phyloP scores from a whole-genome alignment of 2,888 invertebrate species.

The Ametastegia equiseti region DNA sequence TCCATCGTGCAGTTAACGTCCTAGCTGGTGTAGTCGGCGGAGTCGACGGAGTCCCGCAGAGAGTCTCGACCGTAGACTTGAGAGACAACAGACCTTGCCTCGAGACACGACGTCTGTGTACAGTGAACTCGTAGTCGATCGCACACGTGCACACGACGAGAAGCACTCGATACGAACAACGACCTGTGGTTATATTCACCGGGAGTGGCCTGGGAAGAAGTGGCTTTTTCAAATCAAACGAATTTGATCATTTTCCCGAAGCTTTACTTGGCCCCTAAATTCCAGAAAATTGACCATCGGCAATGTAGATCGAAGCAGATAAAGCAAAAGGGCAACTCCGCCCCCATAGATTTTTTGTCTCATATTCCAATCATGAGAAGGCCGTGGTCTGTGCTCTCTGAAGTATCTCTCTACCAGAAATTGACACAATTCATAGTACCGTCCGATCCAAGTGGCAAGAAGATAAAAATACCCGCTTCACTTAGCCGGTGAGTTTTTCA shows the following conservation, averaged over 20 bases:
- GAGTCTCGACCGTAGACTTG: slow-evolving; percentile 9
- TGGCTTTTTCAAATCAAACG: background rate
- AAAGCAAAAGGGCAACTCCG: too few relatives aligned
- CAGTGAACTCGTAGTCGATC: slow-evolving; percentile 27
- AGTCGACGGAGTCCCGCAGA: background rate
- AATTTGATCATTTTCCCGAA: background rate
- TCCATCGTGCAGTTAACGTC: slow-evolving; percentile 21
- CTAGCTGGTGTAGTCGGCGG: slow-evolving; percentile 2
- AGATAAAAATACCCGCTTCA: slow-evolving; percentile 3
- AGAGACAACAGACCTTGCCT: slow-evolving; percentile 28
- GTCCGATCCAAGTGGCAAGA: background rate
- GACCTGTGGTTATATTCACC: slow-evolving; percentile 11
- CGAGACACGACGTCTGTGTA: slow-evolving; percentile 10
- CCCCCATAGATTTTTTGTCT: background rate
- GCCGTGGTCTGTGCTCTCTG: too few relatives aligned
- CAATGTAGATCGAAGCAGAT: too few relatives aligned
- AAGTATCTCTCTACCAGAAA: background rate
- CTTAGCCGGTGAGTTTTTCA: slow-evolving; percentile 28
- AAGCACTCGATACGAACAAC: slow-evolving; percentile 16
- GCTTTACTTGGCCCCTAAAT: background rate
- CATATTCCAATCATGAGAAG: too few relatives aligned
- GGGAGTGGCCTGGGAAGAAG: background rate
- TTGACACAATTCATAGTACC: background rate
- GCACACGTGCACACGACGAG: slow-evolving; percentile 3
- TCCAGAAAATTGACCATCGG: too few relatives aligned